A percentile compares a stretch with the other conserved stretches of the same genome.
Conservation (phyloP, 30 jellyfish, hydroid and myxozoan genomes). For the Sanderia malayensis region DNA sequence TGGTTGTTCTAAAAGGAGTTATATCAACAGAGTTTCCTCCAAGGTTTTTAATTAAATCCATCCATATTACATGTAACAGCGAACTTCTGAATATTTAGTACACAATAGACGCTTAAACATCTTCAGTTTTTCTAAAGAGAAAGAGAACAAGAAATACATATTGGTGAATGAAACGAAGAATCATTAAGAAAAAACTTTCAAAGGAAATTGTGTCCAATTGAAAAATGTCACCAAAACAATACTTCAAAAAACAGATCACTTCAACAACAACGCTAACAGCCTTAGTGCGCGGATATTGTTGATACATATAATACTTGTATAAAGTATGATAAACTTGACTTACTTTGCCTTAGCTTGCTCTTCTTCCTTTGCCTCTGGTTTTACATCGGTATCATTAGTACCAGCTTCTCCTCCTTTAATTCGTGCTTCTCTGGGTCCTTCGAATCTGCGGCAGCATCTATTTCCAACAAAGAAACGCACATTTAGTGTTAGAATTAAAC, state of each 20-base stretch:
- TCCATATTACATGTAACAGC: not conserved
- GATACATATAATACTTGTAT: not conserved
- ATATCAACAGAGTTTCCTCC: not conserved
- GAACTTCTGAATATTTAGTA: not conserved
- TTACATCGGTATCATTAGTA: constrained; percentile 10
- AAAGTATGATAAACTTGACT: not conserved
- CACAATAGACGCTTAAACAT: constrained; percentile 18
- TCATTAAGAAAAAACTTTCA: not conserved
- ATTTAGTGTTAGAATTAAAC: not conserved
- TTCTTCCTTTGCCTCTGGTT: constrained; percentile 40
- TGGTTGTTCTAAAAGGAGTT: not conserved
- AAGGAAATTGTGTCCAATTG: not conserved
- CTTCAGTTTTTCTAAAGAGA: constrained; percentile 34
- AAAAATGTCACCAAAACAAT: not conserved
- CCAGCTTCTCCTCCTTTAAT: constrained; percentile 15
- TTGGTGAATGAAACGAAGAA: not conserved
- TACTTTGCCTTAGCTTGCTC: constrained; percentile 40
- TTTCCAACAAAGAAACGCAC: not conserved
- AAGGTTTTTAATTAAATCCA: not conserved
- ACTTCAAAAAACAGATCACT: not conserved
- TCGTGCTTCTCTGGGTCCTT: constrained; percentile 44
- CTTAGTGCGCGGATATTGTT: not conserved
- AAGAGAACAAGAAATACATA: constrained; percentile 4
- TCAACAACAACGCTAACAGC: too few relatives aligned
- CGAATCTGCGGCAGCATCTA: constrained; percentile 19